phyloP scores from a whole-genome alignment of 2,113 vertebrate species.

The Setophaga petechia region DNA sequence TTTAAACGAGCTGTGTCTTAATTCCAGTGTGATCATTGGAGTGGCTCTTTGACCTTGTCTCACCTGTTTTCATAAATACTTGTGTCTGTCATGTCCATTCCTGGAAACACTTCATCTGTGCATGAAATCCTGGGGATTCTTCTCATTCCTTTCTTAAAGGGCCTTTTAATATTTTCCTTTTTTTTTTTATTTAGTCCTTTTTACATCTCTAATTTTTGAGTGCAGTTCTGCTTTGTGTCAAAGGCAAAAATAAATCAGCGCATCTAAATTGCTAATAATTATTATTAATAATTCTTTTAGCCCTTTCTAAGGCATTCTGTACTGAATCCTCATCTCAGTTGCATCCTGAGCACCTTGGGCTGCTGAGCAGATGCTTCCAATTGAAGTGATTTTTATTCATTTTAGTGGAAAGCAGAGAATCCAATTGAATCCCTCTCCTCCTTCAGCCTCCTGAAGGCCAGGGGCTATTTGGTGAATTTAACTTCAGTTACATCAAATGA shows the following conservation, averaged over 20 bases:
- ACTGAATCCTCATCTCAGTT: not conserved
- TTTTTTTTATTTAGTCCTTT: not conserved
- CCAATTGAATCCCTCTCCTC: not conserved
- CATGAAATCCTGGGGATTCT: not conserved
- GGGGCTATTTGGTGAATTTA: constrained; percentile 39
- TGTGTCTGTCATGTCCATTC: not conserved
- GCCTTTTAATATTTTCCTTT: not conserved
- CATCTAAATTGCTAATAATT: not conserved
- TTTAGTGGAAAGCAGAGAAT: not conserved
- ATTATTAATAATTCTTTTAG: not conserved
- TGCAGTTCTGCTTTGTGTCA: not conserved
- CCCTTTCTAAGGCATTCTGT: not conserved
- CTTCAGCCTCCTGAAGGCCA: not conserved
- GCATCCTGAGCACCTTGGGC: not conserved
- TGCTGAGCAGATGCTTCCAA: not conserved
- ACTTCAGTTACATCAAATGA: constrained; percentile 30
- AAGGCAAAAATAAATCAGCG: not conserved
- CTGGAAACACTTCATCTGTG: not conserved
- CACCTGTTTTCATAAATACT: constrained; percentile 2
- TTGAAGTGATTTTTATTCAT: not conserved
- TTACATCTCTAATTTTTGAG: not conserved
- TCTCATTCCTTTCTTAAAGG: constrained; percentile 36
- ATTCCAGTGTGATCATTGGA: not conserved
- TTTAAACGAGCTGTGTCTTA: not conserved
- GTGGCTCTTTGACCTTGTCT: constrained; percentile 8